phyloP scores from a whole-genome alignment of 2,113 vertebrate species.

The Phocoena sinus region DNA sequence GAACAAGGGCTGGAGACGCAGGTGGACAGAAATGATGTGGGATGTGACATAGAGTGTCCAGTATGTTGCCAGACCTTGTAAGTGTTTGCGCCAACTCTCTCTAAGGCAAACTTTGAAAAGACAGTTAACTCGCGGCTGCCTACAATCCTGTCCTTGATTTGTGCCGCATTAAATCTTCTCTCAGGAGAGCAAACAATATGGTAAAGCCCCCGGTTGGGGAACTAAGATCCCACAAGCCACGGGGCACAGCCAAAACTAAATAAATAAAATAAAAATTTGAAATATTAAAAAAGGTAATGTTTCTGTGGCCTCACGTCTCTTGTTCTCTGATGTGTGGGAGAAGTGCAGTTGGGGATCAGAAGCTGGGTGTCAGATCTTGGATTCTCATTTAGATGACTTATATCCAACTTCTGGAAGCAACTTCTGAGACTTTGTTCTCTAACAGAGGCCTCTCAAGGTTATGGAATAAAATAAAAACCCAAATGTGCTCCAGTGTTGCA shows the following conservation, averaged over 20 bases:
- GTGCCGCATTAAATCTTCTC: neutral
- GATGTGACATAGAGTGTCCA: fast-evolving
- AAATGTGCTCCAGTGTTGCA: neutral
- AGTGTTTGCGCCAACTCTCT: neutral
- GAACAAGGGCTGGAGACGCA: neutral
- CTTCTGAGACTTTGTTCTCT: neutral
- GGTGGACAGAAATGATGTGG: neutral
- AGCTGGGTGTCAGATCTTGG: neutral
- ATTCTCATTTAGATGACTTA: neutral
- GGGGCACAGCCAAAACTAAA: too few relatives aligned
- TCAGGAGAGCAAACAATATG: neutral
- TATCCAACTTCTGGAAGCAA: neutral
- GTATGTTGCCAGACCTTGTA: neutral
- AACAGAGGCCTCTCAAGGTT: neutral
- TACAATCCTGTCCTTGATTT: neutral
- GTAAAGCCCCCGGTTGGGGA: neutral
- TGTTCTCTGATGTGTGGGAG: fast-evolving
- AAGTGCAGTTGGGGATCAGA: fast-evolving
- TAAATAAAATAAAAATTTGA: too few relatives aligned
- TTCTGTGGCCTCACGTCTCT: neutral
- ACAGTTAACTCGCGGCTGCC: too few relatives aligned
- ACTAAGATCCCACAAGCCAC: too few relatives aligned
- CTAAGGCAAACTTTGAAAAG: neutral
- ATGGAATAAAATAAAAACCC: neutral
- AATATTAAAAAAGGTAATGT: neutral